These are phyloP conservation scores for Drosophila sordidula DNA, from an alignment of 2,888 invertebrate genomes.

Conservation along the genomic window DNA sequence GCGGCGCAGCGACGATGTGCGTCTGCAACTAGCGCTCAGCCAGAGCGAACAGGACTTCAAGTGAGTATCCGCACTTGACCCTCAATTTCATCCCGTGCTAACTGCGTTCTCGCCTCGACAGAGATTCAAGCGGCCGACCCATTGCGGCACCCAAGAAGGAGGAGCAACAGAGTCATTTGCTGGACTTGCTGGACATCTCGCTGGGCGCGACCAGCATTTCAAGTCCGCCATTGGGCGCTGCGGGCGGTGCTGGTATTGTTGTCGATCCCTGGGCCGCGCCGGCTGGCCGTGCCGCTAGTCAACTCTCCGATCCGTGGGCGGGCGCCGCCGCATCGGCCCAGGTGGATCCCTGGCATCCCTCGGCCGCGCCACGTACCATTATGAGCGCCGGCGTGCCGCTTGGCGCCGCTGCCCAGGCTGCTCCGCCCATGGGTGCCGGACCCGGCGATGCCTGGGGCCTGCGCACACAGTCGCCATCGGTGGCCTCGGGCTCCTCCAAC, in stretches of 20 bases:
- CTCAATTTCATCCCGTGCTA: neutral
- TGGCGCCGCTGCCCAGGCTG: conserved; percentile 46
- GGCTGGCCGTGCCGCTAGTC: conserved; percentile 85
- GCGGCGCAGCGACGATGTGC: conserved; percentile 97
- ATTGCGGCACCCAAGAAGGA: conserved; percentile 66
- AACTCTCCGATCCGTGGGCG: conserved; percentile 85
- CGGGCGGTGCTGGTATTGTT: conserved; percentile 73
- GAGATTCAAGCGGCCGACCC: conserved; percentile 64
- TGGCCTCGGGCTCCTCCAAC: conserved; percentile 84
- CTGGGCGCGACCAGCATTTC: conserved; percentile 88
- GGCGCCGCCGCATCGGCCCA: conserved; percentile 82
- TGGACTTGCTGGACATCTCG: conserved; percentile 93
- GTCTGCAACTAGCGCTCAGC: conserved; percentile 96
- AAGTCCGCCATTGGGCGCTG: conserved; percentile 84
- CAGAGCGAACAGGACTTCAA: conserved; percentile 97
- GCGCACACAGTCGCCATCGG: conserved; percentile 84
- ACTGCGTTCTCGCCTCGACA: neutral
- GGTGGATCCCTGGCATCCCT: conserved; percentile 84
- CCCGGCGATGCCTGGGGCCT: conserved; percentile 80
- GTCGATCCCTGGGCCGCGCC: conserved; percentile 92
- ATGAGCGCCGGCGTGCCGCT: conserved; percentile 75
- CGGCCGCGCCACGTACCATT: conserved; percentile 71
- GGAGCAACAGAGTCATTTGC: conserved; percentile 89
- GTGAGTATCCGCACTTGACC: conserved; percentile 85
- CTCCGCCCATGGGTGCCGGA: conserved; percentile 40